These are phyloP conservation scores for Aptenodytes patagonicus DNA, from an alignment of 2,113 vertebrate species.

Conservation along the genomic window DNA sequence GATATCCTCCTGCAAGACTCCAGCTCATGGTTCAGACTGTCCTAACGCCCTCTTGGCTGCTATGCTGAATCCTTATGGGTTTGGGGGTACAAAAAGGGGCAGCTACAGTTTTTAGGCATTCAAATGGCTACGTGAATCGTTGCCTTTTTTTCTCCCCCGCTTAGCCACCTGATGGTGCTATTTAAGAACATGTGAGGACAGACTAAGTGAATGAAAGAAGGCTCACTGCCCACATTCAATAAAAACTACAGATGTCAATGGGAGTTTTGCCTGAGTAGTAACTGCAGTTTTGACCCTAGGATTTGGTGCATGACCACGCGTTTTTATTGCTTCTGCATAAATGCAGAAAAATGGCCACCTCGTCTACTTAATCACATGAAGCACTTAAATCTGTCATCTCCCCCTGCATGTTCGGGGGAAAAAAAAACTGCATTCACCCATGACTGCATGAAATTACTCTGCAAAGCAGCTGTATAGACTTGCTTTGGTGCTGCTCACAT, in stretches of 20 bases:
- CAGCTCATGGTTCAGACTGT: not conserved
- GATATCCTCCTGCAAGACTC: not conserved
- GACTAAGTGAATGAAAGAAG: not conserved
- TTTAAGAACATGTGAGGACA: not conserved
- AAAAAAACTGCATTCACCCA: not conserved
- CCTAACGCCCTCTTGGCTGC: not conserved
- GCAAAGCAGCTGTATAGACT: not conserved
- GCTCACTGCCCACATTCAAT: not conserved
- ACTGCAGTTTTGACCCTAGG: slow-evolving; percentile 23
- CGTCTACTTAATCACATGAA: slow-evolving; percentile 35
- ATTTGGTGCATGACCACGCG: not conserved
- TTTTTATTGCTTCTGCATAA: slow-evolving; percentile 51
- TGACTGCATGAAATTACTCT: slow-evolving; percentile 6
- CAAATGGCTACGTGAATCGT: rapidly evolving
- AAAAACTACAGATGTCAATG: not conserved
- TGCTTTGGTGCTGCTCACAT: not conserved
- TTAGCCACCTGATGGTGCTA: not conserved
- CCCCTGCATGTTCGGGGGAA: not conserved
- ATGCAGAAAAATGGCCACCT: slow-evolving; percentile 45
- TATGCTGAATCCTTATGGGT: not conserved
- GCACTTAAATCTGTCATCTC: slow-evolving; percentile 38
- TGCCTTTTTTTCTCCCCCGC: not conserved
- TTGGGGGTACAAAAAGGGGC: not conserved
- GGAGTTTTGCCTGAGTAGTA: not conserved
- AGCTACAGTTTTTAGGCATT: not conserved